These are phyloP conservation scores for Ennomos fuscantarius DNA, from an alignment of 2,888 invertebrate species.

Conservation along the genomic window DNA sequence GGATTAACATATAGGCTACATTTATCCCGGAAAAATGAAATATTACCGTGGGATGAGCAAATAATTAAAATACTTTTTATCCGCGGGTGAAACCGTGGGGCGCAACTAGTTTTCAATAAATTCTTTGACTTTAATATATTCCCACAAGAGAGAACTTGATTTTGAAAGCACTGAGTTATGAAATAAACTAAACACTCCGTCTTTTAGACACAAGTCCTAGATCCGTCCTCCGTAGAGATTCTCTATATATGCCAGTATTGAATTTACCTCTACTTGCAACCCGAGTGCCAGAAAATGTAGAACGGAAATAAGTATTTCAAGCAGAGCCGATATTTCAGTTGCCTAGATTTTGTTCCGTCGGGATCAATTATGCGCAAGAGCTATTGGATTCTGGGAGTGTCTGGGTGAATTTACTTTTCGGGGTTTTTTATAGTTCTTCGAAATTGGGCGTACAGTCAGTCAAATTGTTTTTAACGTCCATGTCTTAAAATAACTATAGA, in stretches of 20 bases:
- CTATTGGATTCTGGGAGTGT: constrained; percentile 9
- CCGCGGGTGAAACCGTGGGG: too few species aligned
- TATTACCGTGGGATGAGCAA: too few species aligned
- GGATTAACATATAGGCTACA: too few species aligned
- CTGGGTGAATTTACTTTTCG: constrained; percentile 12
- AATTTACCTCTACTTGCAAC: constrained; percentile 42
- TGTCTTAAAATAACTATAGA: too few species aligned
- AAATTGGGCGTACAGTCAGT: background rate
- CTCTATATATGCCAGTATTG: constrained; percentile 45
- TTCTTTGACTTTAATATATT: too few species aligned
- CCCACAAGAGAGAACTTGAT: too few species aligned
- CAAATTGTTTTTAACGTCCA: background rate
- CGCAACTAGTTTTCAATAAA: too few species aligned
- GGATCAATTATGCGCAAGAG: constrained; percentile 26
- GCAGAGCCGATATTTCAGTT: constrained; percentile 14
- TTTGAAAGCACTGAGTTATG: too few species aligned
- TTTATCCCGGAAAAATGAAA: too few species aligned
- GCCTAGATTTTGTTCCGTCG: constrained; percentile 21
- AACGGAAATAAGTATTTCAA: constrained; percentile 38
- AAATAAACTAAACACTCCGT: too few species aligned
- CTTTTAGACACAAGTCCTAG: background rate
- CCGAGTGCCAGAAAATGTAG: constrained; percentile 35
- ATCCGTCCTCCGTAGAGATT: background rate
- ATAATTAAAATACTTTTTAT: too few species aligned
- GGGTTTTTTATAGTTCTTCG: background rate